These are phyloP conservation scores for Spicauda simplicius DNA, from an alignment of 2,888 invertebrate genomes.

Conservation along the genomic window DNA sequence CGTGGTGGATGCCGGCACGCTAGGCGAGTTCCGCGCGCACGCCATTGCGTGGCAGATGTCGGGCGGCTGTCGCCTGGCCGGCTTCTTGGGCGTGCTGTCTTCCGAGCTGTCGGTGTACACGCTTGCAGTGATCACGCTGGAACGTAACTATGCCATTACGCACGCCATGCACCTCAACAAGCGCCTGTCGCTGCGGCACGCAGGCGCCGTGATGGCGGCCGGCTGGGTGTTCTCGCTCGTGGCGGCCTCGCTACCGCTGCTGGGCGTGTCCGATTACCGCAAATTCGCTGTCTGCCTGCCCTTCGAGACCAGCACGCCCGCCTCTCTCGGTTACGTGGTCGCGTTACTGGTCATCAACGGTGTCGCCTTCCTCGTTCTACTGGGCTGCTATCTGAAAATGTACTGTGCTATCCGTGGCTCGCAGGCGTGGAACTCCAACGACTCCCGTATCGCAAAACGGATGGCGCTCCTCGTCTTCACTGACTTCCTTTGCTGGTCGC, in stretches of 20 bases:
- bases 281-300: conserved; percentile 99
- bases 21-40: conserved; percentile 98
- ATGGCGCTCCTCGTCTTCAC: conserved; percentile 99
- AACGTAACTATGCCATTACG: conserved; percentile 98
- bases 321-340: conserved; percentile 94
- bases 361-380: conserved; percentile 95
- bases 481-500: conserved; percentile 99
- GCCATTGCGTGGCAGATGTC: conserved; percentile 99
- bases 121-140: conserved; percentile 97
- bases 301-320: conserved; percentile 93
- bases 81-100: conserved; percentile 96
- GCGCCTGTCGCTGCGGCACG: conserved; percentile 94
- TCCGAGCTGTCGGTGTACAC: conserved; percentile 98
- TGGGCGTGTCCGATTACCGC: conserved; percentile 97
- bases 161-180: conserved; percentile 99
- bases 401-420: conserved; percentile 99
- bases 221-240: conserved; percentile 96
- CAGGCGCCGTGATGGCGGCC: conserved; percentile 94
- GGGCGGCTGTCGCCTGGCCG: conserved; percentile 95
- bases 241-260: conserved; percentile 94
- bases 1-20: conserved; percentile 97
- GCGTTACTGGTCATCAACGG: conserved; percentile 96
- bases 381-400: conserved; percentile 98
- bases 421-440: conserved; percentile 98
- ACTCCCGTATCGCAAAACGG: conserved; percentile 97